These are phyloP conservation scores for Penelope pileata DNA, from an alignment of 2,113 vertebrate genomes.

Conservation along the genomic window DNA sequence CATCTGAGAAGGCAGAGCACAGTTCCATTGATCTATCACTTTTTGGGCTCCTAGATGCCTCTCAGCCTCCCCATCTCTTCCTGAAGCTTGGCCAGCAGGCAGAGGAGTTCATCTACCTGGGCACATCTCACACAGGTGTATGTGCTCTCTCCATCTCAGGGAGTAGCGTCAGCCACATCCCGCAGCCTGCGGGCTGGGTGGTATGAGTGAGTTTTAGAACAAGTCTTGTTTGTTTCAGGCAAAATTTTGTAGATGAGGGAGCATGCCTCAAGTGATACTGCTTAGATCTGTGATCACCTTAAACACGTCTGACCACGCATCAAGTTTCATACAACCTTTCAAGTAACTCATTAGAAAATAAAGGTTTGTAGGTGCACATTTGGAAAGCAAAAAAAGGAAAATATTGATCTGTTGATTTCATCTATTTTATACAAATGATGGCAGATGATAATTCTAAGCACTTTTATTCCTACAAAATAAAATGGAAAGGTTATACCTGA, in stretches of 20 bases:
- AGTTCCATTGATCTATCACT: neutral
- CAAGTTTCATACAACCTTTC: neutral
- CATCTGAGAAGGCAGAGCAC: neutral
- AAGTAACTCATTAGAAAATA: neutral
- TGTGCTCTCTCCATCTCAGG: neutral
- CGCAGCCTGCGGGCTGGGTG: neutral
- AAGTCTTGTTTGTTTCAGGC: neutral
- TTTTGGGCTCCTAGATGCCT: neutral
- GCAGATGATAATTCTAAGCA: neutral
- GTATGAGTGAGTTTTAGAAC: neutral
- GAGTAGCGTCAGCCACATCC: neutral
- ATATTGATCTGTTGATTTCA: neutral
- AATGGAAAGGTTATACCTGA: neutral
- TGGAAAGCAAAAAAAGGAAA: neutral
- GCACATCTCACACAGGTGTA: neutral
- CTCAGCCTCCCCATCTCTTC: neutral
- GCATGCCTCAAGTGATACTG: neutral
- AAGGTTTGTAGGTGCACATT: neutral
- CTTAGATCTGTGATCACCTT: neutral
- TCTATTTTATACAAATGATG: neutral
- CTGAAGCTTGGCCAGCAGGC: neutral
- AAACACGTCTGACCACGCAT: rapidly evolving
- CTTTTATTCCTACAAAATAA: neutral
- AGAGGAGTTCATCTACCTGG: neutral
- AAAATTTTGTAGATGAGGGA: neutral